These are phyloP conservation scores for Rattus rattus DNA, from an alignment of 2,113 vertebrate species.

Conservation along the genomic window DNA sequence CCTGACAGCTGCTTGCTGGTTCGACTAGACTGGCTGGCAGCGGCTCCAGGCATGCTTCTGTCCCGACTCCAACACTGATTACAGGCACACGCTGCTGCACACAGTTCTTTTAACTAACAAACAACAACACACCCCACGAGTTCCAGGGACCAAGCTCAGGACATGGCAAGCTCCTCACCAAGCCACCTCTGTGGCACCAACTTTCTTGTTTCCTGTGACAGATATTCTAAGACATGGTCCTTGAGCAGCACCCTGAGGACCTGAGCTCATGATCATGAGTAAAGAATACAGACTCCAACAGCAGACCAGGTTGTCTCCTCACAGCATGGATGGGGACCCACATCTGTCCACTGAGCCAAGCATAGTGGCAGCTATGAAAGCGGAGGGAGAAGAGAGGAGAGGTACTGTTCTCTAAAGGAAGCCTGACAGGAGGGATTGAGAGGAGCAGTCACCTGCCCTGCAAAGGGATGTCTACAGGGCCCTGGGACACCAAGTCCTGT, in stretches of 20 bases:
- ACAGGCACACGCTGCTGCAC: not conserved
- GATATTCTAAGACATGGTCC: not conserved
- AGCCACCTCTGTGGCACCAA: not conserved
- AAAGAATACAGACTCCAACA: not conserved
- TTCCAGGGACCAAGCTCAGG: not conserved
- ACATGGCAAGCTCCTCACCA: not conserved
- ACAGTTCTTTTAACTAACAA: not conserved
- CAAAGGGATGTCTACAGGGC: not conserved
- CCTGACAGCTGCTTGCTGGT: not conserved
- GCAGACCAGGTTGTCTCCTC: not conserved
- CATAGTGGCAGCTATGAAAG: not conserved
- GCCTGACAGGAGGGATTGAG: too few relatives aligned
- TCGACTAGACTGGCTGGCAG: not conserved
- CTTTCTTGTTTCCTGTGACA: not conserved
- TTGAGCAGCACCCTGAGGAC: accelerated
- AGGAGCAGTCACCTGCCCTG: not conserved
- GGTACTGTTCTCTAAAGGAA: not conserved
- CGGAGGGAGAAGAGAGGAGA: not conserved
- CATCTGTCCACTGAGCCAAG: not conserved
- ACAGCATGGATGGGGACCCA: accelerated
- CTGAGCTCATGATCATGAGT: accelerated
- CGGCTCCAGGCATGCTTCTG: not conserved
- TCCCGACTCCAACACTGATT: not conserved
- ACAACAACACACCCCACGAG: not conserved
- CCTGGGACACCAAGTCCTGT: not conserved